Base-by-base conservation (phyloP, 2,888 invertebrate genomes). In the Seladonia tumulorum region DNA sequence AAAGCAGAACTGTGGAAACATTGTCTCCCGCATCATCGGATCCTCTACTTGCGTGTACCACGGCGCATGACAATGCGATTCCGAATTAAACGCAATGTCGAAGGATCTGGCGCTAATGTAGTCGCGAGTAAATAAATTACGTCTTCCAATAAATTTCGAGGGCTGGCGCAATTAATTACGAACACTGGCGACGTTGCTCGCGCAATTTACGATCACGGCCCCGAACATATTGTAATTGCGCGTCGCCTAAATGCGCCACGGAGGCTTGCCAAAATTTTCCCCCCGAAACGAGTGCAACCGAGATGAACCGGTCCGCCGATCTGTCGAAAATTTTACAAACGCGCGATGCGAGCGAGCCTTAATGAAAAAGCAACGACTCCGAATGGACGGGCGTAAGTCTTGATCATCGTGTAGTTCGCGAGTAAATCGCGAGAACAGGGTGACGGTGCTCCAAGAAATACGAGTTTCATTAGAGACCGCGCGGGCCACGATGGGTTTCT, bases 81-180 rank as follows among this genome's bases (percentile, higher is more conserved):
- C 57, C 22, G 49, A 72, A 47, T 35, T 7, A 45, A n/a, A 29
- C 12, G 35, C n/a, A 8, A 25, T 63, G 76, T 71, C 76, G 63
- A 82, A 84, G 83, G 66, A 84, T 45, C 35, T 29, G 47, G 39
- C 72, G 77, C 79, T 86, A 79, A 83, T 77, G 83, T 49, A 80
- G 75, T 81, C 70, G 75, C 60, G 35, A 70, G 79, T 78, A 76
- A 83, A 87, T 85, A 86, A 89, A 90, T 90, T 89, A 89, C 76
- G 82, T 82, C 77, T 77, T 79, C 47, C 81, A 76, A 87, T 90
- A 89, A 90, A 89, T 89, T 81, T 68, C 82, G 63, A 45, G 47
- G 66, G 76, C 75, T 81, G 63, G 71, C 39, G 72, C 83, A 82
- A 85, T 89, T 90, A 90, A 90, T 90, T 87, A 83, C 83, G n/a